phyloP scores from a whole-genome alignment of 1,140 invertebrate species.

The Trichoplusia ni region DNA sequence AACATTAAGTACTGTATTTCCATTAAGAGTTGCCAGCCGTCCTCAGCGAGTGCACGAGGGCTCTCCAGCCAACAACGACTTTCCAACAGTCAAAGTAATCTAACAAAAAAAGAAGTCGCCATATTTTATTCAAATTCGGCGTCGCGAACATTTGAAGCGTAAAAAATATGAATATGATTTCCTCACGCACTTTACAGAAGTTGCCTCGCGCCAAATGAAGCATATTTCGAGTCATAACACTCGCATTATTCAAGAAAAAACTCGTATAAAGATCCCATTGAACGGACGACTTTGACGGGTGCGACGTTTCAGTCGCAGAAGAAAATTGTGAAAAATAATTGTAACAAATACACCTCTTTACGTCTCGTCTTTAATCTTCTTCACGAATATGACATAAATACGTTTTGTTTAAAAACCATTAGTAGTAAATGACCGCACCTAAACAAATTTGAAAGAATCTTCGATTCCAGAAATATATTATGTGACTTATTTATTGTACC shows the following conservation, averaged over 20 bases:
- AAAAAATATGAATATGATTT: slow-evolving; percentile 81
- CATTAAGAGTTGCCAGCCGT: background rate
- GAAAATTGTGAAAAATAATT: too few relatives aligned
- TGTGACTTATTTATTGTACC: background rate
- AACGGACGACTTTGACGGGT: background rate
- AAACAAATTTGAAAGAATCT: too few relatives aligned
- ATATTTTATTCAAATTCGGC: slow-evolving; percentile 69
- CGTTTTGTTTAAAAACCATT: too few relatives aligned
- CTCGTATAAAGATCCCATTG: background rate
- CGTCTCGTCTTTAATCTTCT: too few relatives aligned
- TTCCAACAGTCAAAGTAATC: slow-evolving; percentile 29
- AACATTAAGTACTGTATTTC: background rate
- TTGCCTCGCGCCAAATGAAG: slow-evolving; percentile 76
- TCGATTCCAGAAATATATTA: too few relatives aligned
- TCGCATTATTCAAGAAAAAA: slow-evolving; percentile 72
- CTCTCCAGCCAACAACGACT: slow-evolving; percentile 4
- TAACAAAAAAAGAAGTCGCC: slow-evolving; percentile 21
- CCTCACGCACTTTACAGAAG: slow-evolving; percentile 65
- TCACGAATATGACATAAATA: too few relatives aligned
- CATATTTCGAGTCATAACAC: slow-evolving; percentile 77
- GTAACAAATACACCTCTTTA: too few relatives aligned
- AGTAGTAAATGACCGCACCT: too few relatives aligned
- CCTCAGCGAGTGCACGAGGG: slow-evolving; percentile 4
- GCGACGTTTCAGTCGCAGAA: too few relatives aligned
- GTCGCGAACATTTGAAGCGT: slow-evolving; percentile 69